Evolutionary conservation across 2,797 vertebrate species (phyloP).

Genomic region (Phalloptychus januarius): DNA sequence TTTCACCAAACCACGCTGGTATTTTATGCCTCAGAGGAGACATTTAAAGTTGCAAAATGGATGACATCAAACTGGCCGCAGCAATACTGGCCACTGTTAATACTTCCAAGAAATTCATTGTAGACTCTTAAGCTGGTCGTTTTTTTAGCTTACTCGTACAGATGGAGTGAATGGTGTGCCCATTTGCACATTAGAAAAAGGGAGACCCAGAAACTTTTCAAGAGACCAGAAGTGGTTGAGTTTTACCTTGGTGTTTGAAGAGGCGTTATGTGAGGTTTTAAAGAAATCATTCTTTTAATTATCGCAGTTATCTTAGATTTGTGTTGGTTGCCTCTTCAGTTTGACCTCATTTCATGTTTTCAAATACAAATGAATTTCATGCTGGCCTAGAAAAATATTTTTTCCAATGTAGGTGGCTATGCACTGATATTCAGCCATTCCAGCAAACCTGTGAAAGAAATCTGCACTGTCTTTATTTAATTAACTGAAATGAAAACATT

Average conservation of each 20-base stretch:
- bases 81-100: constrained; percentile 29
- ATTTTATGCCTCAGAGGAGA: constrained; percentile 34
- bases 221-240: not conserved
- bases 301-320: too few species aligned
- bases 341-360: not conserved
- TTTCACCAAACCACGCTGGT: constrained; percentile 18
- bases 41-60: constrained; percentile 30
- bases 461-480: not conserved
- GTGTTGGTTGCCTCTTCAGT: not conserved
- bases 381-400: not conserved
- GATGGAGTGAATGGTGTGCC: constrained; percentile 52
- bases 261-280: not conserved
- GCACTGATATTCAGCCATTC: not conserved
- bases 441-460: not conserved
- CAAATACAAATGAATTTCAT: not conserved
- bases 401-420: not conserved
- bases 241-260: not conserved
- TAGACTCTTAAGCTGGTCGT: constrained; percentile 55
- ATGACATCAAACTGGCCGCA: constrained; percentile 29
- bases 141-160: constrained; percentile 46
- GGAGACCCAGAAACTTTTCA: not conserved
- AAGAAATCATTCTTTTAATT: not conserved
- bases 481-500: too few species aligned
- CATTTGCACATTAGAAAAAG: constrained; percentile 56
- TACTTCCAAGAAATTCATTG: constrained; percentile 44